Conservation (phyloP, 2,797 vertebrate species). For the Sebastes flavidus region DNA sequence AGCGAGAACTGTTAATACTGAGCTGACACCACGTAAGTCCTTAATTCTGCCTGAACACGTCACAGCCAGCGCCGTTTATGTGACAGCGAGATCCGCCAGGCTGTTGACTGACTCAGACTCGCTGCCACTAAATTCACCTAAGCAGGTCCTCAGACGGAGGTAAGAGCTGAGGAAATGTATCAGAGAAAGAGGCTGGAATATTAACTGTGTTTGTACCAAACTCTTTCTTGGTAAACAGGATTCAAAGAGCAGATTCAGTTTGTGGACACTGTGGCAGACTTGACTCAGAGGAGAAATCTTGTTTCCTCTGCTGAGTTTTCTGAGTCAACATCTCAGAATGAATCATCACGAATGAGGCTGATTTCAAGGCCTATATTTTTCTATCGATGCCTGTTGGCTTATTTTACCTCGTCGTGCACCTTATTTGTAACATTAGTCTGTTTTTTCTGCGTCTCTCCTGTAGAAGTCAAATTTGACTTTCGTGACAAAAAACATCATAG, state of each 20-base stretch:
- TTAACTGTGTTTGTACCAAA: not conserved
- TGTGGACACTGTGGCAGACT: not conserved
- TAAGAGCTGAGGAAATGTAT: fast-evolving
- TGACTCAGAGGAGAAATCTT: not conserved
- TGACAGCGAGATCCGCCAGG: not conserved
- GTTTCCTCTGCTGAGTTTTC: not conserved
- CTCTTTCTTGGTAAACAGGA: not conserved
- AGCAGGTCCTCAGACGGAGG: no score
- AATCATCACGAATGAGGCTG: not conserved
- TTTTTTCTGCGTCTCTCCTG: not conserved
- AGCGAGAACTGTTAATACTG: not conserved
- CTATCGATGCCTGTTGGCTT: not conserved
- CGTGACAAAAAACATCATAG: not conserved
- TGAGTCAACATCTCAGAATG: not conserved
- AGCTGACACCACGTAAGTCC: not conserved
- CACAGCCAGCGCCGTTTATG: not conserved
- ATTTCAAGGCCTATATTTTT: not conserved
- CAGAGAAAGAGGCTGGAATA: not conserved
- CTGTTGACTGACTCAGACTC: not conserved
- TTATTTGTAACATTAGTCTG: not conserved
- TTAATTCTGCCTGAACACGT: not conserved
- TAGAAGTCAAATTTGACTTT: not conserved
- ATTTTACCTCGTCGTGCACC: not conserved
- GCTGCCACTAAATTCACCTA: not conserved
- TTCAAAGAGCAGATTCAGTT: not conserved